Evolutionary conservation across 2,888 invertebrate species (phyloP), one percentile per base, ranked within the genome.

Genomic region (Helleia helle): DNA sequence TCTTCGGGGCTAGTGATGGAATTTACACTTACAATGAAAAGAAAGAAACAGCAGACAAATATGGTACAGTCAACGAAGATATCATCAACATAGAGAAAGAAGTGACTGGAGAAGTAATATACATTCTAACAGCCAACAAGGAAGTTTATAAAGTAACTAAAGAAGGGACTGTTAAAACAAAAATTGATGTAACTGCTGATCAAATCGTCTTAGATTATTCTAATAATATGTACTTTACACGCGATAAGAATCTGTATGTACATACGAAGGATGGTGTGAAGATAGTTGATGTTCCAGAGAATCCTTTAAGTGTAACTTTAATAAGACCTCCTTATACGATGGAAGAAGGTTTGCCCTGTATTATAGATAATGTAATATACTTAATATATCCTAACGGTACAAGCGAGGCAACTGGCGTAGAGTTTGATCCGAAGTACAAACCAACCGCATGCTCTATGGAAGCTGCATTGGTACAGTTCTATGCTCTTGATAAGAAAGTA

Each of bases 1-100:
- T 55, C 41, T 58, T 72, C 2, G 70, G 54, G 7, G 62, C 70
- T 1, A 52, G 49, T 14, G 66, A 69, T n/a, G 71, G 71, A 3
- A 38, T 72, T 3, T 72, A 70, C 42, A 5, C 18, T 0, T 72
- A 61, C 50, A 59, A 66, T 15, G 36, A 37, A 6, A 27, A 18
- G 8, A 39, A 46, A 22, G 14, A 13, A 1, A 14, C 13, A 13
- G 15, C n/a, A 29, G 29, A 14, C 3, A 29, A 29, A 29, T 29
- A 29, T 8, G 14, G 29, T 8, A 29, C 12, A 3, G 29, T 14
- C 2, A 29, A 14, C 4, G 14, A 29, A 2, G 29, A 29, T 29
- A 29, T 29, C 4, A 14, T 29, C 12, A 14, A 14, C 14, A 29
- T 29, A 14, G 29, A 29, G 14, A 29, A 29, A 14, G 29, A 29